A percentile compares a stretch with the other conserved stretches of the same genome.
These are phyloP conservation scores for Chloroclysta siterata DNA, from an alignment of 2,888 invertebrate species.

Conservation along the genomic window DNA sequence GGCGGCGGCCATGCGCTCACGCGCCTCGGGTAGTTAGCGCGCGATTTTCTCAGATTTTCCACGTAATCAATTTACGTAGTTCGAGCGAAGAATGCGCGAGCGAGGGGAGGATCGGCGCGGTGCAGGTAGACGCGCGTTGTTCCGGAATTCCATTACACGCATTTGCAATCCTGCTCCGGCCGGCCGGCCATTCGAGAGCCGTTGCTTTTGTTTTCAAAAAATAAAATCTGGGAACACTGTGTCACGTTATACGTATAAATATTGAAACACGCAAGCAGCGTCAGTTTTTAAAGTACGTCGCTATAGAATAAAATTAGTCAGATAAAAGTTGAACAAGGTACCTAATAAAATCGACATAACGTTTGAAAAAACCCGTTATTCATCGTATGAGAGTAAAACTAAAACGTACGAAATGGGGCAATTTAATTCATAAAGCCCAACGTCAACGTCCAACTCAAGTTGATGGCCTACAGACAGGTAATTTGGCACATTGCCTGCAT, in stretches of 20 bases:
- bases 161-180: constrained; percentile 78
- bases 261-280: too few relatives aligned
- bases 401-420: constrained; percentile 52
- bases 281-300: not conserved
- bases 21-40: constrained; percentile 62
- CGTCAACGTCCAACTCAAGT: constrained; percentile 51
- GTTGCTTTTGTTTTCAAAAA: constrained; percentile 34
- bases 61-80: constrained; percentile 78
- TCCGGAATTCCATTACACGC: constrained; percentile 79
- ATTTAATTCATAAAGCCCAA: constrained; percentile 62
- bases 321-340: not conserved
- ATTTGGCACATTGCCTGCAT: constrained; percentile 75
- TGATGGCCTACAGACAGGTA: constrained; percentile 59
- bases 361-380: constrained; percentile 16
- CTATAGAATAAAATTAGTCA: not conserved
- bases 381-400: constrained; percentile 17
- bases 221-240: not conserved
- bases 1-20: constrained; percentile 60
- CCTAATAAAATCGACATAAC: constrained; percentile 20
- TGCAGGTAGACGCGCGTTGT: constrained; percentile 77
- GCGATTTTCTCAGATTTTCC: constrained; percentile 81
- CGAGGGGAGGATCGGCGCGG: constrained; percentile 36
- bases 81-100: constrained; percentile 60
- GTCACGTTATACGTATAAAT: not conserved
- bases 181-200: constrained; percentile 42